Evolutionary conservation across 2,888 invertebrate genomes (phyloP), one percentile per base, ranked within the genome.

Genomic region (Smittia sp.): DNA sequence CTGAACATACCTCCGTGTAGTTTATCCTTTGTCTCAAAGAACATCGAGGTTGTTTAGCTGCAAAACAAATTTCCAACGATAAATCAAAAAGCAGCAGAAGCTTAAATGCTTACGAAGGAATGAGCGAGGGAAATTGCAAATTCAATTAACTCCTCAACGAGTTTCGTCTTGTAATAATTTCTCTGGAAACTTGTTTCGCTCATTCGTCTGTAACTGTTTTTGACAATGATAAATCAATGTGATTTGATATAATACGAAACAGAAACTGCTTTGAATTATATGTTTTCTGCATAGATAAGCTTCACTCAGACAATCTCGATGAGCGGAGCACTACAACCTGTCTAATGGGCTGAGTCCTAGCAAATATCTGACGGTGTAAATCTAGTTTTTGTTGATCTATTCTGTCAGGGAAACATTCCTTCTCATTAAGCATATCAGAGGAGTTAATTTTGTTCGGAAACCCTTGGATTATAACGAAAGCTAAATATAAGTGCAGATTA

Each of bases 181-280:
- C 65, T 27, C 15, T 46, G 15, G 18, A 54, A 54, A 32, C 1
- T 41, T 32, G 32, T 68, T 66, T 66, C n/a, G 20, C 22, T 68
- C 20, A 18, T 32, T 32, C n/a, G 22, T n/a, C 2, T 27, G 32
- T 70, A 54, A 54, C 52, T 70, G 69, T 32, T 70, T 70, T n/a
- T 70, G 69, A 70, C 69, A 70, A 70, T 70, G 69, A 70, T 70
- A 54, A 70, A 70, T 70, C 69, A 70, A 70, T 70, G 69, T 70
- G 32, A 54, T 70, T 68, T 70, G 52, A 18, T 70, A 52, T 24
- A 68, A 46, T 46, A 15, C 15, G 13, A 46, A 46, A 15, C 46
- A 46, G 46, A 46, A 15, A 32, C 32, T 32, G 32, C 32, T 32
- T 32, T 32, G 32, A 32, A 32, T 32, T 32, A 32, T 32, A 32